Base-by-base conservation (phyloP, 1,140 invertebrate species). In the Atta texana region DNA sequence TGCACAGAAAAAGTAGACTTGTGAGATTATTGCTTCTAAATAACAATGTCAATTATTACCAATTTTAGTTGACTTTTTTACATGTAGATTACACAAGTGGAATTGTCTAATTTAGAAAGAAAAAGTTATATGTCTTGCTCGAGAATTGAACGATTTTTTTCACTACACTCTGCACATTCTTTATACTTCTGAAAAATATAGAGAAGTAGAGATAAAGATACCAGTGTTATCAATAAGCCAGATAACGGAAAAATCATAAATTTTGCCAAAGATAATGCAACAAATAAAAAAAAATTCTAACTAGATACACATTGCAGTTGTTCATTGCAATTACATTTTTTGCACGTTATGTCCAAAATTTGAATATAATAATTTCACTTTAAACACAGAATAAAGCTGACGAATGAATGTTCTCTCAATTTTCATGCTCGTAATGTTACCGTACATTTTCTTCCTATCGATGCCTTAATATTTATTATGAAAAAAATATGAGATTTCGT, bases 61-160 rank as follows among this genome's bases (percentile, higher is more conserved):
- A 61, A 77, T 77, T 77, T 59, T 16, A 16, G 39, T 49, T 44
- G 75, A 77, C 39, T 77, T 77, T 77, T 44, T 63, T 18, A 16
- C 24, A 39, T 77, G 18, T 18, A 63, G 2, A 77, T 75, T 21
- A 39, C n/a, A 39, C 5, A 3, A 16, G 4, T 51, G 21, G 0
- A 24, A 77, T 5, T 16, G 18, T 16, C 14, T n/a, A 63, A 77
- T 39, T 44, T 44, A 44, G 10, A 10, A 44, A 44, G 34, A 3
- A 44, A 44, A 44, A 44, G 39, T 44, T 44, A 31, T 0, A 31
- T 31, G 39, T 44, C 49, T 16, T 51, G 3, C 49, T 51, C 0
- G 3, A 51, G 49, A 51, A 51, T 4, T 1, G 4, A 55, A 16
- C n/a, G 6, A 18, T 57, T 14, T 57, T 31, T 7, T 39, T 3